phyloP scores from a whole-genome alignment of 2,113 vertebrate genomes.

The Alosa alosa region DNA sequence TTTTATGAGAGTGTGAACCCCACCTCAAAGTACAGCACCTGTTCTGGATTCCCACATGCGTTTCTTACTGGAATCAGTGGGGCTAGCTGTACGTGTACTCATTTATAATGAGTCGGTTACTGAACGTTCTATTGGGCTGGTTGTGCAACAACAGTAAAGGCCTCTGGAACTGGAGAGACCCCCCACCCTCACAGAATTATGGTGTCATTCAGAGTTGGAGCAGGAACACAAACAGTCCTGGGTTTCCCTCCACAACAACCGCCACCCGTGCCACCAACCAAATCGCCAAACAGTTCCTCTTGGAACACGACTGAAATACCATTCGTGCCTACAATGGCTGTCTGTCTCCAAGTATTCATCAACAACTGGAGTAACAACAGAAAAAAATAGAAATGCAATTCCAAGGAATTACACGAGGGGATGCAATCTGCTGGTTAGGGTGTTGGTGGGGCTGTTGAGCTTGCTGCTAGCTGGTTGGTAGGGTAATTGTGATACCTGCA shows the following conservation, averaged over 20 bases:
- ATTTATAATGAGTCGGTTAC: slow-evolving; percentile 26
- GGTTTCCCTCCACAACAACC: background rate
- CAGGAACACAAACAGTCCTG: background rate
- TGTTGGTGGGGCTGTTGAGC: too few relatives aligned
- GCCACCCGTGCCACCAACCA: background rate
- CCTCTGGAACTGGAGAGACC: background rate
- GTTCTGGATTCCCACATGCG: background rate
- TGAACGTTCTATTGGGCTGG: background rate
- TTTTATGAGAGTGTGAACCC: background rate
- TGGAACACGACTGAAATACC: background rate
- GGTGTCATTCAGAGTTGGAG: background rate
- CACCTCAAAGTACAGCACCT: background rate
- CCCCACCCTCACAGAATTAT: background rate
- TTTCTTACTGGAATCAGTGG: slow-evolving; percentile 30
- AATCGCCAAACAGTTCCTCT: background rate
- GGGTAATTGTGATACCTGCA: too few relatives aligned
- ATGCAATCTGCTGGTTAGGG: too few relatives aligned
- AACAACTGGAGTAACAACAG: background rate
- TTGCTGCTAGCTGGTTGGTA: too few relatives aligned
- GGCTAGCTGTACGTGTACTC: background rate
- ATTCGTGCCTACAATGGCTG: background rate
- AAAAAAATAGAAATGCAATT: background rate
- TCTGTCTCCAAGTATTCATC: background rate
- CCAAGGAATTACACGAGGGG: too few relatives aligned
- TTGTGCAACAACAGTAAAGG: background rate